Percentiles rank a stretch among this genome's conserved stretches.
Evolutionary conservation across 1,140 invertebrate genomes (phyloP).

Genomic region (Ooceraea biroi): DNA sequence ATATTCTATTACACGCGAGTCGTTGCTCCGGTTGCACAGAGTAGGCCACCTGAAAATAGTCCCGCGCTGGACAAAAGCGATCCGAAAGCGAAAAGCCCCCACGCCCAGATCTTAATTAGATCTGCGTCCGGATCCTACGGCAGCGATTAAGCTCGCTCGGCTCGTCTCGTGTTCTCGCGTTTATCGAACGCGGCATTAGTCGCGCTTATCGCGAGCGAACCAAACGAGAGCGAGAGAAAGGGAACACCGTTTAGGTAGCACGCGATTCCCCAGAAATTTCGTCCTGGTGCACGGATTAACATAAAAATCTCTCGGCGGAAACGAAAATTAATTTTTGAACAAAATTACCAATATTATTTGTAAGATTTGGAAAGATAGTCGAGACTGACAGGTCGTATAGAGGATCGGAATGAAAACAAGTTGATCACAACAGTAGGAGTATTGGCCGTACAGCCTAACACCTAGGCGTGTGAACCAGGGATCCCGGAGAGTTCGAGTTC

Average conservation of each 20-base stretch:
- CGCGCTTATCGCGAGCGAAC: constrained; percentile 35
- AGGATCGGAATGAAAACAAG: too few relatives aligned
- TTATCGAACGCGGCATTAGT: constrained; percentile 34
- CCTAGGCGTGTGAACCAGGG: too few relatives aligned
- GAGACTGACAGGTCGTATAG: too few relatives aligned
- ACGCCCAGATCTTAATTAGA: constrained; percentile 44
- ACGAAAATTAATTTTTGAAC: too few relatives aligned
- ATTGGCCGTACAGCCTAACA: too few relatives aligned
- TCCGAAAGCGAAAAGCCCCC: constrained; percentile 60
- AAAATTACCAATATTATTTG: too few relatives aligned
- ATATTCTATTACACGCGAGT: constrained; percentile 65
- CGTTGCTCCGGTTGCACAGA: constrained; percentile 66
- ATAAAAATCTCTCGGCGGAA: too few relatives aligned
- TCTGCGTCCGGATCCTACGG: constrained; percentile 22
- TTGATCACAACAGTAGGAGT: too few relatives aligned
- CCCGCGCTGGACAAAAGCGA: constrained; percentile 54
- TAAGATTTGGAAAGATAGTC: too few relatives aligned
- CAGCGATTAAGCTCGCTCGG: constrained; percentile 41
- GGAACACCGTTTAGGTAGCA: constrained; percentile 6
- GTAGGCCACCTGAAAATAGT: constrained; percentile 70
- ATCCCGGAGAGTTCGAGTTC: too few relatives aligned
- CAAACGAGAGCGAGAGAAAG: constrained; percentile 14
- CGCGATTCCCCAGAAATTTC: too few relatives aligned
- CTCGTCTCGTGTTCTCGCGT: constrained; percentile 25
- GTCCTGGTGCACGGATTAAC: too few relatives aligned